phyloP scores from a whole-genome alignment of 2,113 vertebrate genomes.

The Clarias batrachus region DNA sequence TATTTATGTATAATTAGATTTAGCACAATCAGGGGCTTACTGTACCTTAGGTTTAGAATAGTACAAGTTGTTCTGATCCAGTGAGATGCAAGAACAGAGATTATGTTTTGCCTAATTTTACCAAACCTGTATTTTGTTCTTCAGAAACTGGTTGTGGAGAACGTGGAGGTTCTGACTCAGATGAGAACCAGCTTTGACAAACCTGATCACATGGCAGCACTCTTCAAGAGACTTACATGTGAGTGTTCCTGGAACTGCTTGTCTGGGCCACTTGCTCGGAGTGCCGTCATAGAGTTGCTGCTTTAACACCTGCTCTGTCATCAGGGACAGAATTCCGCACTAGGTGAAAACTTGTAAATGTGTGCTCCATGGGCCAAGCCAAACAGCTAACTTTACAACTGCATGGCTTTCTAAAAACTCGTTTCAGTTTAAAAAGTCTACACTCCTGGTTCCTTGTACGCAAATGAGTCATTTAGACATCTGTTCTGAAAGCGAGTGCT shows the following conservation, averaged over 20 bases:
- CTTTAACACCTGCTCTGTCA: not conserved
- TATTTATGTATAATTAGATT: not conserved
- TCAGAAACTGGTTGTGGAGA: conserved; percentile 98
- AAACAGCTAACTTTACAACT: not conserved
- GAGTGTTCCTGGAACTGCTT: conserved; percentile 42
- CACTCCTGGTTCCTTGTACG: too few species aligned
- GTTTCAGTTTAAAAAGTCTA: not conserved
- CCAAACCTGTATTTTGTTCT: conserved; percentile 22
- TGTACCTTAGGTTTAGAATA: not conserved
- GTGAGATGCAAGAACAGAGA: not conserved
- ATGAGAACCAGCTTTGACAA: conserved; percentile 99
- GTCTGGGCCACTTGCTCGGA: not conserved
- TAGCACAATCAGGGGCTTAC: not conserved
- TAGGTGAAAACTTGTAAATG: not conserved
- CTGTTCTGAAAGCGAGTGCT: not conserved
- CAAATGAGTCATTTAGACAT: not conserved
- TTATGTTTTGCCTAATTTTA: conserved; percentile 25
- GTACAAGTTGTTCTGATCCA: not conserved
- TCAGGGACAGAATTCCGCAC: not conserved
- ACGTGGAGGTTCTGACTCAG: conserved; percentile 94
- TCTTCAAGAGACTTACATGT: conserved; percentile 97
- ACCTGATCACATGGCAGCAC: conserved; percentile 95
- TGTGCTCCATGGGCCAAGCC: not conserved
- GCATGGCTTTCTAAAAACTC: not conserved
- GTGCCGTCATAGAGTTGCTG: not conserved